A percentile compares a stretch with the other conserved stretches of the same genome.
Conservation (phyloP, 2,797 vertebrate genomes). For the Brachyalestes nurse region DNA sequence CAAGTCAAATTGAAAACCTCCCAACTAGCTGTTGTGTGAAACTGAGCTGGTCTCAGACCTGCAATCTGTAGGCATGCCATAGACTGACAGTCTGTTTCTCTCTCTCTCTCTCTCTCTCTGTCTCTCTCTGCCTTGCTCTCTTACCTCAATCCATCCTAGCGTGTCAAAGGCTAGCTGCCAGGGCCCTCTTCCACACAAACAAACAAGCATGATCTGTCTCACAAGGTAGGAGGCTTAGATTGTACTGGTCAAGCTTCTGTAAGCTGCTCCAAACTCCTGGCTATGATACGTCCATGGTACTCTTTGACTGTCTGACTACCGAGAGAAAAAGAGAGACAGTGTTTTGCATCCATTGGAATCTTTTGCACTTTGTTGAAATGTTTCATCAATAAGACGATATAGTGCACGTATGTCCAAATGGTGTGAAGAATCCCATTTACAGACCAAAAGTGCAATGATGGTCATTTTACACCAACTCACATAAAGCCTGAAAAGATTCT, state of each 20-base stretch:
- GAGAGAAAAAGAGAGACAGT: neutral
- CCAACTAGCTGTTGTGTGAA: no score
- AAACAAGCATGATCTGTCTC: conserved; percentile 49
- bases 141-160: conserved; percentile 12
- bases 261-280: conserved; percentile 69
- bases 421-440: no score
- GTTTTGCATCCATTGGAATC: neutral
- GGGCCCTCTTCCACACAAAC: conserved; percentile 44
- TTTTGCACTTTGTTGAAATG: neutral
- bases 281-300: conserved; percentile 58
- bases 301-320: conserved; percentile 5
- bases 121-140: neutral
- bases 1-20: neutral
- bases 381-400: neutral
- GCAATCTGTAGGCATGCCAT: neutral
- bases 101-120: neutral
- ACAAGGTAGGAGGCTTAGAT: conserved; percentile 56
- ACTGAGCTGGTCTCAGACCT: neutral
- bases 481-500: no score
- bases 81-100: neutral
- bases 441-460: no score
- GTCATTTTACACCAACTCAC: no score
- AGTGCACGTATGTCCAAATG: neutral
- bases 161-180: conserved; percentile 18
- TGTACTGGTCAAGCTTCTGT: conserved; percentile 60